A percentile compares a stretch with the other conserved stretches of the same genome.
phyloP scores from a whole-genome alignment of 2,113 vertebrate genomes.

The Struthio camelus region DNA sequence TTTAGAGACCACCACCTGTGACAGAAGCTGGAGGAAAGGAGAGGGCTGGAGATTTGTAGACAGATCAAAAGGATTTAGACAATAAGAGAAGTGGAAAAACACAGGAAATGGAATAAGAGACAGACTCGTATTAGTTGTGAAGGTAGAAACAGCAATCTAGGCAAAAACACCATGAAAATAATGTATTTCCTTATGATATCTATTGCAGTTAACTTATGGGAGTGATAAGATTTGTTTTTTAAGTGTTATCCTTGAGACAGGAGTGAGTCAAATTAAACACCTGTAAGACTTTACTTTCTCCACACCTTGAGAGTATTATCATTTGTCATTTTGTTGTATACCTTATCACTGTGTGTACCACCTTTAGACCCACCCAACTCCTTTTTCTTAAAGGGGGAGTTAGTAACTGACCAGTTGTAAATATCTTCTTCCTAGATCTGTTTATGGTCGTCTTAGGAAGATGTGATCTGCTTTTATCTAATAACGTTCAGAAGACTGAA shows the following conservation, averaged over 20 bases:
- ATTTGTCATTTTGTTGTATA: not conserved
- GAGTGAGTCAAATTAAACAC: not conserved
- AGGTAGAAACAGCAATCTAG: not conserved
- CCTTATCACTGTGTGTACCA: not conserved
- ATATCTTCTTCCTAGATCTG: not conserved
- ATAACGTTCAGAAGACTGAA: not conserved
- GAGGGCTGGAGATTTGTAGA: not conserved
- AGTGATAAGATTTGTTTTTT: not conserved
- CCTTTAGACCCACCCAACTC: not conserved
- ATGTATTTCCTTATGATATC: not conserved
- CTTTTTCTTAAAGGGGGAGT: not conserved
- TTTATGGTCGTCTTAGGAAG: not conserved
- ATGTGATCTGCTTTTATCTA: not conserved
- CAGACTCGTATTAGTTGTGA: not conserved
- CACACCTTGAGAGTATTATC: not conserved
- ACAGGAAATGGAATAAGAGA: accelerated
- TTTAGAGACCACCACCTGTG: not conserved
- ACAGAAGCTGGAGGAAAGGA: not conserved
- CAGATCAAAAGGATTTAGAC: not conserved
- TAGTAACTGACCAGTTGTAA: not conserved
- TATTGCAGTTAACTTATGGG: not conserved
- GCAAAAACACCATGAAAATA: not conserved
- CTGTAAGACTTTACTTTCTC: not conserved
- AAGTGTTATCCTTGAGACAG: not conserved
- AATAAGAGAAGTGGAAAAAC: not conserved